phyloP scores from a whole-genome alignment of 1,140 invertebrate species.

The Neodiprion fabricii region DNA sequence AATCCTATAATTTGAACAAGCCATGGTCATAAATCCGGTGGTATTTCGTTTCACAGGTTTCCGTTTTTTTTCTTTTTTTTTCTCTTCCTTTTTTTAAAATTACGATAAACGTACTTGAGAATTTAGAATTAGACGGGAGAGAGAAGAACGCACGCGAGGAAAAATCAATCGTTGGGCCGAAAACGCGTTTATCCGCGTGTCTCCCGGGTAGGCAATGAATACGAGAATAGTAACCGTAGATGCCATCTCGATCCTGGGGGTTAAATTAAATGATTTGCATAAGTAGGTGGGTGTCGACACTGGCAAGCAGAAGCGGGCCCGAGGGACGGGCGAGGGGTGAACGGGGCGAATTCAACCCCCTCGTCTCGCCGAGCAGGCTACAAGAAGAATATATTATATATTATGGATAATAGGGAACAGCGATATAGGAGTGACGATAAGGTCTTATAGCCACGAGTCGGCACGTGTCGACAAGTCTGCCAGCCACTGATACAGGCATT shows the following conservation, averaged over 20 bases:
- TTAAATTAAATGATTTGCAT: slow-evolving; percentile 66
- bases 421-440: slow-evolving; percentile 41
- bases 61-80: too few relatives aligned
- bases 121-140: neutral
- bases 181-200: slow-evolving; percentile 22
- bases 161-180: neutral
- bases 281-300: slow-evolving; percentile 65
- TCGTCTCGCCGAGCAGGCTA: slow-evolving; percentile 34
- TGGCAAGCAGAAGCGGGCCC: slow-evolving; percentile 40
- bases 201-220: slow-evolving; percentile 59
- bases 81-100: neutral
- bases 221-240: slow-evolving; percentile 61
- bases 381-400: slow-evolving; percentile 58
- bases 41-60: neutral
- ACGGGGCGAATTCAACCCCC: neutral
- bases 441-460: slow-evolving; percentile 45
- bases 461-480: slow-evolving; percentile 58
- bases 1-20: too few relatives aligned
- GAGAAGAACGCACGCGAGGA: neutral
- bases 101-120: neutral
- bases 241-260: slow-evolving; percentile 59
- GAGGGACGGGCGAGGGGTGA: too few relatives aligned
- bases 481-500: slow-evolving; percentile 58
- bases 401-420: slow-evolving; percentile 51
- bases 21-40: too few relatives aligned